Base-by-base conservation (phyloP, 2,113 vertebrate species). In the Myotis brandtii region DNA sequence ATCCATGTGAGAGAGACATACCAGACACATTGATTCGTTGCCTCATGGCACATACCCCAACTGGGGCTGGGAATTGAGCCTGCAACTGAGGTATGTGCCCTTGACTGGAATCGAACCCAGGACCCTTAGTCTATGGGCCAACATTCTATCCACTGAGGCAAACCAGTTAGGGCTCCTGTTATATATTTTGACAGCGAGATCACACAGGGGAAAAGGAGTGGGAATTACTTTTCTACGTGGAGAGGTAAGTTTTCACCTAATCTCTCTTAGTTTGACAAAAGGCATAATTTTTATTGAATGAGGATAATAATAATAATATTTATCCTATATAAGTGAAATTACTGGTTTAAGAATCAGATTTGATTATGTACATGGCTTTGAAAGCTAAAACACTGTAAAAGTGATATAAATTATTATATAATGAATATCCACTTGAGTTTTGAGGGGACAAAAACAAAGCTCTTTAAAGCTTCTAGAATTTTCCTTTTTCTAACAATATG, bases 351-450 rank as follows among this genome's bases (percentile, higher is more conserved):
- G 34, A 25, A 43, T 81, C 23, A 81, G 40, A 67, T 87, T 92
- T 77, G 77, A 67, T 89, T 79, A 70, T 43, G 48, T 8, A 69
- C 77, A 25, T 67, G 52, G 76, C 2, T 81, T 90, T 85, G 46
- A 93, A 93, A 84, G 30, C 9, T 37, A 93, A 79, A 32, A 64
- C 18, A 62, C 43, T 43, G 12, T 92, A 77, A 91, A 92, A 95
- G 50, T 94, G 14, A 32, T 37, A 69, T 56, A 50, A 94, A 64
- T 86, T 77, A 40, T 86, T 83, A 76, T 67, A 66, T 72, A 48
- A 64, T 46, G 25, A 95, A 16, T 48, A 54, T 3, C 2, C 54
- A 37, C 27, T 79, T 87, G 70, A 95, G 43, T 86, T 88, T 89
- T 82, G 43, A 86, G 64, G 56, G 48, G 56, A 75, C 50, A 80